Percentiles rank a stretch among this genome's conserved stretches.
Conservation (phyloP, 2,888 invertebrate species). For the Eupithecia abbreviata region DNA sequence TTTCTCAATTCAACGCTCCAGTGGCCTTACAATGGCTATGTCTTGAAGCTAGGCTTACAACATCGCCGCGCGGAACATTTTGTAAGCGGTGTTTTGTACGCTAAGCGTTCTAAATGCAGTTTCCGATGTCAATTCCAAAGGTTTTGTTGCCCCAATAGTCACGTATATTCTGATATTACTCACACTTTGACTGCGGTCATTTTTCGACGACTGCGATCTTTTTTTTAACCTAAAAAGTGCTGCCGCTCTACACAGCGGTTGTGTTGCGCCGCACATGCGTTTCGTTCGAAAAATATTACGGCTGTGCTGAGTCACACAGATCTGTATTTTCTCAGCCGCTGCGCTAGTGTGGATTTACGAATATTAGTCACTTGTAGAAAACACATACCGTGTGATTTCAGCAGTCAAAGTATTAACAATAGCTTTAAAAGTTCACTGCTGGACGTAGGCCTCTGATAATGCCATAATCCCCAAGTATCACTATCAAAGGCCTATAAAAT, state of each 20-base stretch:
- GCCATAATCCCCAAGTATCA: neutral
- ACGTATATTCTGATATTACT: neutral
- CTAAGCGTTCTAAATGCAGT: slow-evolving; percentile 34
- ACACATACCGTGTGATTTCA: too few species aligned
- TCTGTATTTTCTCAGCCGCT: too few species aligned
- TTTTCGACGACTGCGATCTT: too few species aligned
- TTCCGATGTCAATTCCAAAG: slow-evolving; percentile 23
- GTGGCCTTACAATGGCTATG: slow-evolving; percentile 68
- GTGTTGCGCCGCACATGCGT: too few species aligned
- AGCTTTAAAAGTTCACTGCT: neutral
- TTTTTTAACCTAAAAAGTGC: too few species aligned
- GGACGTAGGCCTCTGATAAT: neutral
- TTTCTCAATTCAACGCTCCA: slow-evolving; percentile 82
- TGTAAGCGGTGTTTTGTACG: slow-evolving; percentile 64
- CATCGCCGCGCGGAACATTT: slow-evolving; percentile 67
- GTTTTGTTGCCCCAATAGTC: neutral
- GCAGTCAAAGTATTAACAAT: neutral
- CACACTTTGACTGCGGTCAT: too few species aligned
- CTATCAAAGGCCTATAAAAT: neutral
- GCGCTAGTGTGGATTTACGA: too few species aligned
- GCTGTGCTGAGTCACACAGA: too few species aligned
- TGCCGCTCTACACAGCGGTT: too few species aligned
- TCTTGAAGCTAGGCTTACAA: slow-evolving; percentile 75
- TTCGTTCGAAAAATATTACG: too few species aligned
- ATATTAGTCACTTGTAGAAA: too few species aligned